These are phyloP conservation scores for Hybos culiciformis DNA, from an alignment of 2,888 invertebrate species.

Conservation along the genomic window DNA sequence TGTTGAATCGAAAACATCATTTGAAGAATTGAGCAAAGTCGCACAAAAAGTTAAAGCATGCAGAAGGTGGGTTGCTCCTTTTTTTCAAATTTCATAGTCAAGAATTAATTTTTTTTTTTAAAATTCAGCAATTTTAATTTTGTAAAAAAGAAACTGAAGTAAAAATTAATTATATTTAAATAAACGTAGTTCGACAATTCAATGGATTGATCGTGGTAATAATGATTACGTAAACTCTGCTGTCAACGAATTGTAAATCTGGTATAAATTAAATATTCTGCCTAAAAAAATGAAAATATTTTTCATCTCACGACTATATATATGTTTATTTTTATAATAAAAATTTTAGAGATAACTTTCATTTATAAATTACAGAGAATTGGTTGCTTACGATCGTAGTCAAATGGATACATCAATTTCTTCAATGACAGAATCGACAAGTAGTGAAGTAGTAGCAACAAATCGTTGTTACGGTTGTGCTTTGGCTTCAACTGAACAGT, in stretches of 20 bases:
- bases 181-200: no score
- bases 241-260: no score
- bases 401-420: conserved; percentile 47
- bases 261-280: no score
- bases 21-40: conserved; percentile 85
- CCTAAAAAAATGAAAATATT: no score
- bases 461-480: conserved; percentile 79
- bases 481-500: conserved; percentile 84
- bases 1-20: conserved; percentile 84
- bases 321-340: no score
- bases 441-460: conserved; percentile 25
- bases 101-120: not conserved
- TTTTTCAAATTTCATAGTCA: not conserved
- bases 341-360: no score
- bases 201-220: no score
- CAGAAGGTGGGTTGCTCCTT: conserved; percentile 44
- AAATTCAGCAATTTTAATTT: not conserved
- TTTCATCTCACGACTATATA: no score
- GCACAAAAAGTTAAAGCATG: conserved; percentile 86
- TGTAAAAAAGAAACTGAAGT: not conserved
- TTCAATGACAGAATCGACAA: conserved; percentile 19
- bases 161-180: not conserved
- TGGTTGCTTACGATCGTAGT: conserved; percentile 80
- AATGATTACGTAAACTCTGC: no score
- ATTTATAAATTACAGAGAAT: no score